Conservation (phyloP, 2,797 vertebrate species). For the Philypnodon macrostomus region DNA sequence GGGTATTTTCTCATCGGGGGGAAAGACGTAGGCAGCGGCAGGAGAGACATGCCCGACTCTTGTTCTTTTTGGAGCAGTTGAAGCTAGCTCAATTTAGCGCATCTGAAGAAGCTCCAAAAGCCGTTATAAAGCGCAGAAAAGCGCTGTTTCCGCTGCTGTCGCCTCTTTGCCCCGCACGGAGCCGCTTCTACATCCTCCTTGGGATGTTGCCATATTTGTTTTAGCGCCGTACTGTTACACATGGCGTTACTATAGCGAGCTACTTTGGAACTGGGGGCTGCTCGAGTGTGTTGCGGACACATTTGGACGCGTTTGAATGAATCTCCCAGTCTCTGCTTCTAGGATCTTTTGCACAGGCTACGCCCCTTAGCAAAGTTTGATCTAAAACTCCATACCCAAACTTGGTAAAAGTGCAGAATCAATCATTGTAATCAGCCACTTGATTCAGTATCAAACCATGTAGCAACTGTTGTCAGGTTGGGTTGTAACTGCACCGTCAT, state of each 20-base stretch:
- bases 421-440: background rate
- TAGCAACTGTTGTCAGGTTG: too few relatives aligned
- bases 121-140: slow-evolving; percentile 16
- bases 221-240: slow-evolving; percentile 27
- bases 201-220: slow-evolving; percentile 35
- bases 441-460: too few relatives aligned
- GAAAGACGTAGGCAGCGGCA: slow-evolving; percentile 29
- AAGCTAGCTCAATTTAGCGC: slow-evolving; percentile 39
- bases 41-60: slow-evolving; percentile 44
- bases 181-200: slow-evolving; percentile 49
- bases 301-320: slow-evolving; percentile 10
- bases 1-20: slow-evolving; percentile 23
- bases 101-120: slow-evolving; percentile 3
- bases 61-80: slow-evolving; percentile 43
- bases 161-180: slow-evolving; percentile 17
- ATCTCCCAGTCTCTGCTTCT: slow-evolving; percentile 9
- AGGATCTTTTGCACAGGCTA: background rate
- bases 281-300: slow-evolving; percentile 4
- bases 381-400: background rate
- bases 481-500: too few relatives aligned
- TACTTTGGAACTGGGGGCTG: background rate
- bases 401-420: background rate
- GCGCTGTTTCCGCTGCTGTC: slow-evolving; percentile 37
- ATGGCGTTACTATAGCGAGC: slow-evolving; percentile 20
- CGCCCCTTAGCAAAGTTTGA: background rate